Evolutionary conservation across 2,113 vertebrate genomes (phyloP).

Genomic region (Gavialis gangeticus): DNA sequence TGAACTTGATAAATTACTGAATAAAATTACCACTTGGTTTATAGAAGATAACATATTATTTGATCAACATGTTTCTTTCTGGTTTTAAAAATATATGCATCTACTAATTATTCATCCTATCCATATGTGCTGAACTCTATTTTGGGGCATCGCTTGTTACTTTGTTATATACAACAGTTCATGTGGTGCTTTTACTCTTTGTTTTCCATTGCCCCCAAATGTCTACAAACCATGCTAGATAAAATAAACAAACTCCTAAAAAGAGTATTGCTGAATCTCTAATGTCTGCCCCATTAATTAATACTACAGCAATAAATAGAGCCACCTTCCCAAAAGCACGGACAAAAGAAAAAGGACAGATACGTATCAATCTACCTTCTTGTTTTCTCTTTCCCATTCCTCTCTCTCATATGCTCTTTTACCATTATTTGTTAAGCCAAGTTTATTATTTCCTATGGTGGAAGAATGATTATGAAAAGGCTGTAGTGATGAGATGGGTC

Average conservation of each 20-base stretch:
- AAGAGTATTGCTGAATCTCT: neutral
- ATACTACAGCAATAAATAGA: rapidly evolving
- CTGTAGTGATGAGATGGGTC: no score
- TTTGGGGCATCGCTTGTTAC: rapidly evolving
- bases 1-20: neutral
- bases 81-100: rapidly evolving
- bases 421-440: neutral
- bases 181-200: rapidly evolving
- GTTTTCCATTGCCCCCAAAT: neutral
- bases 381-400: neutral
- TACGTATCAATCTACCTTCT: neutral
- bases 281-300: rapidly evolving
- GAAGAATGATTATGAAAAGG: no score
- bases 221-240: neutral
- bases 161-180: rapidly evolving
- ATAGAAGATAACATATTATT: rapidly evolving
- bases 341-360: neutral
- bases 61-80: neutral
- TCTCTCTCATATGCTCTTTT: rapidly evolving
- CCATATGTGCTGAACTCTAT: neutral
- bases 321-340: neutral
- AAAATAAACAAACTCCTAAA: neutral
- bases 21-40: neutral
- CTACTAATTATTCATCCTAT: neutral
- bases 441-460: neutral